These are phyloP conservation scores for Rallus crepitans DNA, from an alignment of 2,797 vertebrate species.

Conservation along the genomic window DNA sequence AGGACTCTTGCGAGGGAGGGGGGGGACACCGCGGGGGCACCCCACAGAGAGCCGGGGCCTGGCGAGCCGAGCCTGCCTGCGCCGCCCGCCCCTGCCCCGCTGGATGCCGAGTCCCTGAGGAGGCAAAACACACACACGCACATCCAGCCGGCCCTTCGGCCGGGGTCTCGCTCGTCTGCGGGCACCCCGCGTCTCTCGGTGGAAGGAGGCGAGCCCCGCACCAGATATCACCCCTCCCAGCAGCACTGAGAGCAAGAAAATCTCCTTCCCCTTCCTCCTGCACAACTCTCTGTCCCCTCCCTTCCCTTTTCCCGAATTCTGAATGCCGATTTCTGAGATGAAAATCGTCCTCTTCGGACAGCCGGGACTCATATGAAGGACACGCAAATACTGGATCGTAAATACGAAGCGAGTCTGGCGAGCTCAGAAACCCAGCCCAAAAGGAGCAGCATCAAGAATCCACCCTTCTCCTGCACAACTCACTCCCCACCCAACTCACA, in stretches of 20 bases:
- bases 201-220: slow-evolving; percentile 65
- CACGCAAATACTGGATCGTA: slow-evolving; percentile 62
- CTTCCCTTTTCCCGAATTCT: slow-evolving; percentile 40
- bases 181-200: slow-evolving; percentile 26
- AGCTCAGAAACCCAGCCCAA: slow-evolving; percentile 71
- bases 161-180: slow-evolving; percentile 14
- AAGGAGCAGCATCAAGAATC: slow-evolving; percentile 72
- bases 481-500: slow-evolving; percentile 64
- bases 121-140: neutral
- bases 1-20: slow-evolving; percentile 47
- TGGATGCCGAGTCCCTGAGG: slow-evolving; percentile 43
- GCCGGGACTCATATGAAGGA: slow-evolving; percentile 71
- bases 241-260: slow-evolving; percentile 30
- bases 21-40: slow-evolving; percentile 46
- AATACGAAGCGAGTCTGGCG: slow-evolving; percentile 69
- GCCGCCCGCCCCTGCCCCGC: slow-evolving; percentile 23
- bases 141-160: neutral
- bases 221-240: slow-evolving; percentile 49
- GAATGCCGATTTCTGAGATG: slow-evolving; percentile 72
- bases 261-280: slow-evolving; percentile 64
- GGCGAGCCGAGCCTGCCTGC: neutral
- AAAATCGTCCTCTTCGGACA: slow-evolving; percentile 62
- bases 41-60: slow-evolving; percentile 22
- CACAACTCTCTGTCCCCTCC: slow-evolving; percentile 33
- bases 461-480: slow-evolving; percentile 75